Conservation (phyloP, 2,888 invertebrate species). For the Epinotia demarniana region DNA sequence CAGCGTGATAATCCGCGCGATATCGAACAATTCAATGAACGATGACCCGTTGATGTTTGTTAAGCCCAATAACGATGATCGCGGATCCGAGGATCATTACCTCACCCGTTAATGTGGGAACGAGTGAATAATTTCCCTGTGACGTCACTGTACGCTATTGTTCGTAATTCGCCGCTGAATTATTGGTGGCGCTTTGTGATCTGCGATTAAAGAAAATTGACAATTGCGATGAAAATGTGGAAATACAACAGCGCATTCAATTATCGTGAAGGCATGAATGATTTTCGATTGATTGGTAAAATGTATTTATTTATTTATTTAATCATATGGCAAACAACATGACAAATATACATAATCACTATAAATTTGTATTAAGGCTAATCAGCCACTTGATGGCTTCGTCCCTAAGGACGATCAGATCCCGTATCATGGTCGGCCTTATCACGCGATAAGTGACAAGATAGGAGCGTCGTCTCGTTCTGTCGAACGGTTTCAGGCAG, state of each 20-base stretch:
- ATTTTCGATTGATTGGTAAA: too few relatives aligned
- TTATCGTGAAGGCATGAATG: background rate
- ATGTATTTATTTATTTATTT: background rate
- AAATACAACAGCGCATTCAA: background rate
- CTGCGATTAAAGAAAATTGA: background rate
- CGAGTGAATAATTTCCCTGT: conserved; percentile 41
- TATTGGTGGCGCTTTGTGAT: conserved; percentile 11
- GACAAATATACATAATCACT: too few relatives aligned
- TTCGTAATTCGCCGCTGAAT: conserved; percentile 37
- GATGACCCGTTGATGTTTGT: conserved; percentile 43
- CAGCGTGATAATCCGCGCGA: conserved; percentile 29
- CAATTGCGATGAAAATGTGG: background rate
- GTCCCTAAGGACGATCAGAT: too few relatives aligned
- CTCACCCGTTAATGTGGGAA: conserved; percentile 38
- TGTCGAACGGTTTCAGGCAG: too few relatives aligned
- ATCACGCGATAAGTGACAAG: too few relatives aligned
- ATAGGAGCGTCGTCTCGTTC: too few relatives aligned
- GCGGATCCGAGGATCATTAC: conserved; percentile 41
- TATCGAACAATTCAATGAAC: conserved; percentile 40
- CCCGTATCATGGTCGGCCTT: too few relatives aligned
- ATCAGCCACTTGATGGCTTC: too few relatives aligned
- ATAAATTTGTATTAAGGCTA: too few relatives aligned
- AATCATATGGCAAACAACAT: too few relatives aligned
- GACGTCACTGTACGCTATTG: conserved; percentile 38
- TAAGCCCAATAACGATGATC: conserved; percentile 27